These are phyloP conservation scores for Dugesia japonica DNA, from an alignment of 2,888 invertebrate species.

Conservation along the genomic window DNA sequence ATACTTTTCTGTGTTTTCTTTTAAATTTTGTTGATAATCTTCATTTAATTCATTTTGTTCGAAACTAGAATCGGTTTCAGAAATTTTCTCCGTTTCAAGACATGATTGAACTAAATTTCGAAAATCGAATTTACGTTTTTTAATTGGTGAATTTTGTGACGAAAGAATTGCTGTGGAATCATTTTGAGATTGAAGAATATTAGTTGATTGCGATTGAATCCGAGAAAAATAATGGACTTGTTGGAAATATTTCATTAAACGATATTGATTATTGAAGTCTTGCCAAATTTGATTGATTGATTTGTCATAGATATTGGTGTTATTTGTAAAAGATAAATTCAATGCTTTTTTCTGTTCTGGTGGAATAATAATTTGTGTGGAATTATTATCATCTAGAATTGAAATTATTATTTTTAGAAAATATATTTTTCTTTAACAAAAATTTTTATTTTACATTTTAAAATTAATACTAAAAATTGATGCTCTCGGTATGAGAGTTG, in stretches of 20 bases:
- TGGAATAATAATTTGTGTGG: not conserved
- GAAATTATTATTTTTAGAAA: too few relatives aligned
- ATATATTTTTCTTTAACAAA: too few relatives aligned
- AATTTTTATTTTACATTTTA: too few relatives aligned
- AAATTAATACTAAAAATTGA: not conserved
- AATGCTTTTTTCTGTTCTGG: not conserved
- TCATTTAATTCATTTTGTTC: not conserved
- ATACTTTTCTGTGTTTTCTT: not conserved
- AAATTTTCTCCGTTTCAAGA: not conserved
- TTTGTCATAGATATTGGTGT: not conserved
- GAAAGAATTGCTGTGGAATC: too few relatives aligned
- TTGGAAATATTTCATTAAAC: not conserved
- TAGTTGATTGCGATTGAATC: not conserved
- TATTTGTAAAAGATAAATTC: not conserved
- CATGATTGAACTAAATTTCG: not conserved
- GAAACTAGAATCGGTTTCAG: not conserved
- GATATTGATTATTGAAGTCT: not conserved
- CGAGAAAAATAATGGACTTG: not conserved
- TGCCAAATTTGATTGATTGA: not conserved
- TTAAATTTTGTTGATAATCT: too few relatives aligned
- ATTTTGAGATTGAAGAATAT: not conserved
- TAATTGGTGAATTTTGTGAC: not conserved
- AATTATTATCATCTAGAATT: not conserved
- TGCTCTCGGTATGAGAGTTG: not conserved
- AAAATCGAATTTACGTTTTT: slow-evolving; percentile 1